Evolutionary conservation across 2,888 invertebrate genomes (phyloP), one percentile per base, ranked within the genome.

Genomic region (Parasteatoda lunata): DNA sequence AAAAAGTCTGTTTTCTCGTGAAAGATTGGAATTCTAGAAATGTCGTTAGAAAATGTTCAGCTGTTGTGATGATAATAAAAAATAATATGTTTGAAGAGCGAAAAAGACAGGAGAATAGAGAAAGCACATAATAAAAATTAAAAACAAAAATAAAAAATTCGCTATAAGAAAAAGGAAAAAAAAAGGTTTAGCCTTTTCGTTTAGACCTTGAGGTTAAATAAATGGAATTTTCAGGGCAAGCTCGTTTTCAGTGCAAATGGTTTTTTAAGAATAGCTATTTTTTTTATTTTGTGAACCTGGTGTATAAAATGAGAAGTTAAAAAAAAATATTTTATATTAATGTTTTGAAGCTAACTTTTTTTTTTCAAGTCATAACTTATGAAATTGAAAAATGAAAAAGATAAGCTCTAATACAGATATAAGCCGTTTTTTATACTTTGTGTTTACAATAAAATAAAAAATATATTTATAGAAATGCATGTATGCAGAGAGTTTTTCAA

Each of bases 151-250:
- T 77, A 73, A 69, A 11, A 30, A n/a, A 69, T 49, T 5, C 13
- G 68, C 6, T 52, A 69, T 49, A 45, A 30, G 30, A 30, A 30
- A 30, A 80, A 72, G 72, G 15, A 51, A 72, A 51, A 71, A 51
- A 72, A 51, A 72, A 51, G 15, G n/a, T 11, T 13, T 13, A 7
- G 15, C 72, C n/a, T 51, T 52, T 59, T 59, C n/a, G 9, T 59
- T 76, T 76, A 54, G 80, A 70, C 84, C 71, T 78, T 54, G 72
- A 80, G 85, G 85, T 86, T 86, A 85, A 86, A 72, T 78, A 86
- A 86, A 77, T 86, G 80, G 85, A 80, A 77, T 80, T 80, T 86
- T 84, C 68, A 76, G 80, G 77, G 80, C 79, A 79, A 3, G 15
- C 72, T 71, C 85, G 71, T 77, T 80, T 77, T 54, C 48, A 49